These are phyloP conservation scores for Mythimna albipuncta DNA, from an alignment of 2,888 invertebrate species.

Conservation along the genomic window DNA sequence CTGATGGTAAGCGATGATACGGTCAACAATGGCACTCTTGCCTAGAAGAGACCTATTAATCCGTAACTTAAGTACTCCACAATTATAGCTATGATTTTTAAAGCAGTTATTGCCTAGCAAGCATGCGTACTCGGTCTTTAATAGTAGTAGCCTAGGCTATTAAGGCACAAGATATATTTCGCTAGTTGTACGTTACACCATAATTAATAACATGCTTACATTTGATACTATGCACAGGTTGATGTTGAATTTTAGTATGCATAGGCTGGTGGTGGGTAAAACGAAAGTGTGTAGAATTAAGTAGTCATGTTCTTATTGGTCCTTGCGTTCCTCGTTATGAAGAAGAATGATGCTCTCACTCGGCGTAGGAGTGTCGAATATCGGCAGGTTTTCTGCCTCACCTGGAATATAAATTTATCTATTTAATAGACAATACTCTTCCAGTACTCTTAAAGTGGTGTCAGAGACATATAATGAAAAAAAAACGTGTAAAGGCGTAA, in stretches of 20 bases:
- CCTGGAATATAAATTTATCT: constrained; percentile 75
- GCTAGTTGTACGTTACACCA: not conserved
- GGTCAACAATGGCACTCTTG: too few relatives aligned
- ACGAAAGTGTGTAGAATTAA: not conserved
- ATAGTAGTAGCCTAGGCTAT: not conserved
- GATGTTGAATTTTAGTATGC: constrained; percentile 8
- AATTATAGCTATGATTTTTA: too few relatives aligned
- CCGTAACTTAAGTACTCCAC: not conserved
- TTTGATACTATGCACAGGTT: constrained; percentile 26
- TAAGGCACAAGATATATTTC: not conserved
- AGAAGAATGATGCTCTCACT: constrained; percentile 85
- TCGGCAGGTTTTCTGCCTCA: constrained; percentile 85
- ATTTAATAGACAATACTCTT: not conserved
- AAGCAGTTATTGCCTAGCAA: not conserved
- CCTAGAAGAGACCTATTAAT: too few relatives aligned
- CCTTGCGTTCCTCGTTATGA: constrained; percentile 76
- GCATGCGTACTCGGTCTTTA: not conserved
- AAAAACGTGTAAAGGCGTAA: too few relatives aligned
- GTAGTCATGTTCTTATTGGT: constrained; percentile 56
- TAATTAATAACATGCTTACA: constrained; percentile 1
- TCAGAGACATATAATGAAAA: too few relatives aligned
- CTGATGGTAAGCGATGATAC: too few relatives aligned
- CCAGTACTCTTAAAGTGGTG: not conserved
- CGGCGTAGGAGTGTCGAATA: constrained; percentile 81
- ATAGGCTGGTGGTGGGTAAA: not conserved